Base-by-base conservation (phyloP, 2,888 invertebrate species). In the Stenchaetothrips biformis region DNA sequence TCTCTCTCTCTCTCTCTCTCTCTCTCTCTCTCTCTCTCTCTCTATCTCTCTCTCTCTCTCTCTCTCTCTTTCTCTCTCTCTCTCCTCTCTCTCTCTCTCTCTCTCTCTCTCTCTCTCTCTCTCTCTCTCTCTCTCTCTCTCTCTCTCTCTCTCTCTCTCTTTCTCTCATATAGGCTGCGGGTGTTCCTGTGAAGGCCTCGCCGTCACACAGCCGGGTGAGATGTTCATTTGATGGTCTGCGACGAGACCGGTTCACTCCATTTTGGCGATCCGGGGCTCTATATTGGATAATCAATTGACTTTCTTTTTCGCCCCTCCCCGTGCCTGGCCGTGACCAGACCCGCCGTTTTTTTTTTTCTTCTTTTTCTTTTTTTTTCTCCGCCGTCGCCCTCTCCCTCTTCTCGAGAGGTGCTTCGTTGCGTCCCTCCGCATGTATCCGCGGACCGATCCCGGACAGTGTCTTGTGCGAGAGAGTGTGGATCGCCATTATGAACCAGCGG, bases 231-330 rank as follows among this genome's bases (percentile, higher is more conserved):
- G 67, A 74, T 74, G 67, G 67, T 25, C 67, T 11, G 67, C 11
- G 21, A 74, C 67, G 67, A 37, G 37, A 74, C 67, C 67, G 67
- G 67, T 74, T 74, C 67, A 74, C 67, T 74, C 67, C 67, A 74
- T 74, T 74, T 74, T 74, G 21, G 67, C 67, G 67, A 74, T 74
- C 67, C 67, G 9, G 25, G 67, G 25, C 21, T 74, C 67, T 74
- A 74, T 74, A 74, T 74, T 74, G 67, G 67, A 74, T 74, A 74
- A 74, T 74, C 67, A 74, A 74, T 74, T 74, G 67, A 74, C 21
- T 74, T 74, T 74, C 67, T 74, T 74, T 74, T 25, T 21, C 67
- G 67, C 21, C 53, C 11, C 16, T 53, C 53, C 11, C 18, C 53
- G 53, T 4, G 53, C 53, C 16, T 53, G 13, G 53, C 53, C 53